Evolutionary conservation across 2,888 invertebrate genomes (phyloP), one percentile per base, ranked within the genome.

Genomic region (Helleia helle): DNA sequence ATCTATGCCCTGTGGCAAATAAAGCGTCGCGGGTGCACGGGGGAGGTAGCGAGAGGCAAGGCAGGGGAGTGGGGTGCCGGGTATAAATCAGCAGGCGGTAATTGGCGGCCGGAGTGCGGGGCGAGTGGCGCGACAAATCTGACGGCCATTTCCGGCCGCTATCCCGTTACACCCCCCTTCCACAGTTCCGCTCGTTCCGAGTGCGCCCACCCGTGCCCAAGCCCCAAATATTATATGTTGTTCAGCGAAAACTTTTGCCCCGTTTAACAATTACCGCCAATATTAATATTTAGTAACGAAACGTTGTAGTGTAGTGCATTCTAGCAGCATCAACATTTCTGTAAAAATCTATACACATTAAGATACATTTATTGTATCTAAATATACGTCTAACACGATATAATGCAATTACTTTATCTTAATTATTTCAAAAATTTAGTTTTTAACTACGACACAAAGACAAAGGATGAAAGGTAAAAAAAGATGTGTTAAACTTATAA

Each of bases 111-210:
- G 67, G 56, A 61, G 59, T 60, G 63, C 61, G 61, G 63, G 64
- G 43, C 40, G 44, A 44, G 63, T 36, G 60, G 62, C 55, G 60
- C 72, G 72, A 71, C 74, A 73, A 72, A 73, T 73, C 71, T 65
- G 71, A 65, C 70, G 65, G 65, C 65, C 69, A 65, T 67, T 72
- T 70, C 70, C 70, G 65, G 60, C 57, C 59, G 58, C 62, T 34
- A 54, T 58, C 58, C 55, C 56, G 61, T 58, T 58, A 57, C 62
- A 54, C 56, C 48, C 50, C 53, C 49, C 42, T 40, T n/a, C n/a
- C n/a, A 34, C 18, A 11, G 42, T 48, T 50, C 50, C 45, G 42
- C 40, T 42, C 25, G 36, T 34, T 36, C 42, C 36, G 30, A 39
- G 15, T 31, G 24, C 39, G 30, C 17, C 11, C 15, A 26, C 22